Base-by-base conservation (phyloP, 2,888 invertebrate species). In the Nomada hirtipes region DNA sequence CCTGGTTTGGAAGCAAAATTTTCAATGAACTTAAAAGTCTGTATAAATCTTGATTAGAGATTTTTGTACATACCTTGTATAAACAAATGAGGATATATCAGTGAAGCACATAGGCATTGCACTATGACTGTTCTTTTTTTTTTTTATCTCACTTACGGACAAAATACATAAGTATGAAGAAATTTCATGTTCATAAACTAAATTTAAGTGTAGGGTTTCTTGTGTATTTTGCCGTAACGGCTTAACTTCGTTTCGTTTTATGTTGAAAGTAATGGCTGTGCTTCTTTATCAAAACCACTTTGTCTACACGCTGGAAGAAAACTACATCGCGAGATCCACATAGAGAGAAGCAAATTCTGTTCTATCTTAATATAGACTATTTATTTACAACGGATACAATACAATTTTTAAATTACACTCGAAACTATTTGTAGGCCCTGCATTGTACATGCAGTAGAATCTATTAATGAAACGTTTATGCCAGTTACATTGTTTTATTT, bases 1-100 rank as follows among this genome's bases (percentile, higher is more conserved):
- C 86, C 85, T 68, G 44, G 65, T 79, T 77, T 82, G 85, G 42
- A 42, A 50, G 42, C 78, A 80, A 81, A 63, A 81, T 75, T 84
- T 79, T 79, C 65, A 73, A 67, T 76, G 68, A 72, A 78, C 85
- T 68, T 73, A 71, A 81, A 79, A 74, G 36, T 85, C 79, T 85
- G 74, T 72, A 84, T 83, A 86, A 76, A 68, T 79, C 50, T 82
- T 60, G 67, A 67, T 57, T 86, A 88, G 77, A 76, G 59, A 64
- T 86, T 87, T 88, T 86, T 90, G 90, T 90, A 90, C 84, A 90
- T 90, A 89, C 79, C 84, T 83, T 89, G 85, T 86, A 88, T 86
- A 87, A 85, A 90, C 50, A 53, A 85, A 79, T 82, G 72, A 81
- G 79, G 79, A 82, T 85, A 84, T 79, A 80, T 82, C 70, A 78